Evolutionary conservation across 2,797 vertebrate species (phyloP), one percentile per base, ranked within the genome.

Genomic region (Tokudaia tokunoshimensis): DNA sequence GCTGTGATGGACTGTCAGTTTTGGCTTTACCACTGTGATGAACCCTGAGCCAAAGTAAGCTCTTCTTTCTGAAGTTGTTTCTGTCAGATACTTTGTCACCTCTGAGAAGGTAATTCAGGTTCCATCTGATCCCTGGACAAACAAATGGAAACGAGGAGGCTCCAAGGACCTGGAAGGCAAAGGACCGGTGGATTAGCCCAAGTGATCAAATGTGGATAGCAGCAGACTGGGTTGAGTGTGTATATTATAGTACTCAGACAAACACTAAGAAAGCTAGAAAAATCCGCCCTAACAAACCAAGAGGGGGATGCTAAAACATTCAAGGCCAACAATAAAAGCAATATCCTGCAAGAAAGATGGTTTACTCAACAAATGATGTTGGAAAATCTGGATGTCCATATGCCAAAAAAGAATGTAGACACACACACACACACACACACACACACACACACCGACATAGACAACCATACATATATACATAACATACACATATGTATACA

Each of bases 311-410:
- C 57, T 84, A 55, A 72, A 89, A 84, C 26, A n/a, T 67, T 75
- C 63, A 81, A 86, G 47, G 34, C 57, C 75, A 80, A 94, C 80
- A 85, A 52, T 20, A 20, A 89, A 94, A 11, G 24, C 29, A 75
- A 80, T 57, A 65, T 12, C 34, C 3, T 47, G 24, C 55, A 67
- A 44, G 34, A 63, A 61, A 89, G 57, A 87, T 79, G n/a, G 61
- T 59, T 80, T 94, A 31, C 44, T 55, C 67, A 92, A 76, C 76
- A 89, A 95, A 76, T 82, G 44, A 74, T 57, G n/a, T 8, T 81
- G 76, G 47, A 78, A 82, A 92, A 95, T 67, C 78, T 89, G 70
- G 67, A 55, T 17, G 31, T 76, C 78, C 37, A 59, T 65, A 57
- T 95, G 37, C 31, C 59, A 70, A 87, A 81, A 87, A 80, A 7